phyloP scores from a whole-genome alignment of 2,888 invertebrate genomes.

The Lamellibrachia satsuma region DNA sequence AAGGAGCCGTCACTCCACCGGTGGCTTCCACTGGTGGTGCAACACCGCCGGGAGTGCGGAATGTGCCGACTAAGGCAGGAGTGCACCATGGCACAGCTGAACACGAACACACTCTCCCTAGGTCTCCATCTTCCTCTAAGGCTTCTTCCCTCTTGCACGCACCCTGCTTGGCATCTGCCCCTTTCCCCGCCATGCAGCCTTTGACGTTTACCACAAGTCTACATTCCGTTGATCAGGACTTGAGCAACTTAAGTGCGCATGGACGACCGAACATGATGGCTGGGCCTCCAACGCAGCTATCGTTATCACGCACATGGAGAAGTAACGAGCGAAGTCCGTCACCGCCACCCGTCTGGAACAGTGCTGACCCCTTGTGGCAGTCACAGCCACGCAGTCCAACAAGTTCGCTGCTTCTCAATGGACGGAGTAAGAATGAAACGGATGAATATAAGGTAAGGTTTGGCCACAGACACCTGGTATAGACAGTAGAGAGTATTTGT shows the following conservation, averaged over 20 bases:
- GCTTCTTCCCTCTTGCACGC: background rate
- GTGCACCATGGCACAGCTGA: background rate
- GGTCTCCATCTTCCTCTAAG: slow-evolving; percentile 23
- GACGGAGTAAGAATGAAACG: slow-evolving; percentile 53
- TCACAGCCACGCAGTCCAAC: slow-evolving; percentile 25
- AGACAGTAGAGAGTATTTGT: background rate
- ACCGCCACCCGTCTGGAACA: background rate
- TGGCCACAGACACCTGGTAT: background rate
- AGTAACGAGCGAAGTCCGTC: background rate
- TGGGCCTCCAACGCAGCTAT: background rate
- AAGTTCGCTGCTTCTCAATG: slow-evolving; percentile 33
- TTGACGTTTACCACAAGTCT: background rate
- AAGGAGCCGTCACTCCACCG: slow-evolving; percentile 14
- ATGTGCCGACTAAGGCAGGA: slow-evolving; percentile 21
- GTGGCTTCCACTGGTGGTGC: slow-evolving; percentile 17
- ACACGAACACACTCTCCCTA: slow-evolving; percentile 21
- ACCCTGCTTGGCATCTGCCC: slow-evolving; percentile 10
- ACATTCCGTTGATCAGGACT: slow-evolving; percentile 28
- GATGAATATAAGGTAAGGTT: slow-evolving; percentile 64
- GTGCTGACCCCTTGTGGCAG: slow-evolving; percentile 18
- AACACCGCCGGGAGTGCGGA: background rate
- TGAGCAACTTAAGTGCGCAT: background rate
- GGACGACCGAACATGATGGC: background rate
- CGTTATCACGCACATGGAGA: background rate
- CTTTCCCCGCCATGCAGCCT: background rate